Base-by-base conservation (phyloP, 2,113 vertebrate species). In the Eonycteris spelaea region DNA sequence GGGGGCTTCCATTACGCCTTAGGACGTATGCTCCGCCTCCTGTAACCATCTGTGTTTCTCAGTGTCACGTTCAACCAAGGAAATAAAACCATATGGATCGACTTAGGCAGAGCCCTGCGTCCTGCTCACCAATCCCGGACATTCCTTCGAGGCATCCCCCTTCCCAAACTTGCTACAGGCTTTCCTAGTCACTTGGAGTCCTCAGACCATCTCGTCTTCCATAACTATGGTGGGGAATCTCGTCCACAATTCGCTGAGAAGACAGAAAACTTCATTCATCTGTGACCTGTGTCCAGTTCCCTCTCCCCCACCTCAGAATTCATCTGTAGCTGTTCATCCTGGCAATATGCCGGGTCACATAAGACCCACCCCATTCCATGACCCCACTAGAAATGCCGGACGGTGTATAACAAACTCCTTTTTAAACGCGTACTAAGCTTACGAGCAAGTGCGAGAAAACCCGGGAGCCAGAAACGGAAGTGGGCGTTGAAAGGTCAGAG, bases 21-120 rank as follows among this genome's bases (percentile, higher is more conserved):
- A 33, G 45, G 67, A 63, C 28, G 26, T 2, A 4, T 4, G 7
- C 35, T 61, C 43, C 7, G 71, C 28, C 19, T 45, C 53, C 40
- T 53, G 13, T 4, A 19, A 35, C 45, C 0, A 3, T 19, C 85
- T 7, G 5, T 4, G 8, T 55, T 91, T 89, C 55, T 90, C 40
- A 78, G n/a, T 14, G 22, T n/a, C 19, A 48, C 22, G 38, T 65
- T 16, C 84, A 67, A 26, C 2, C 1, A 11, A 4, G 7, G 68
- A 6, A 19, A 53, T 22, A n/a, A 92, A 26, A 45, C 38, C 5
- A 43, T 19, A 7, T 19, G 5, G 5, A 55, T 67, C 48, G 67
- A 7, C 0, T 0, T 15, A 45, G 40, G 22, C 1, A 21, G 83
- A 43, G 12, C 12, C 24, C 28, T 21, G 35, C 7, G 7, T 0